These are phyloP conservation scores for Epistrophella euchroma DNA, from an alignment of 2,888 invertebrate species.

Conservation along the genomic window DNA sequence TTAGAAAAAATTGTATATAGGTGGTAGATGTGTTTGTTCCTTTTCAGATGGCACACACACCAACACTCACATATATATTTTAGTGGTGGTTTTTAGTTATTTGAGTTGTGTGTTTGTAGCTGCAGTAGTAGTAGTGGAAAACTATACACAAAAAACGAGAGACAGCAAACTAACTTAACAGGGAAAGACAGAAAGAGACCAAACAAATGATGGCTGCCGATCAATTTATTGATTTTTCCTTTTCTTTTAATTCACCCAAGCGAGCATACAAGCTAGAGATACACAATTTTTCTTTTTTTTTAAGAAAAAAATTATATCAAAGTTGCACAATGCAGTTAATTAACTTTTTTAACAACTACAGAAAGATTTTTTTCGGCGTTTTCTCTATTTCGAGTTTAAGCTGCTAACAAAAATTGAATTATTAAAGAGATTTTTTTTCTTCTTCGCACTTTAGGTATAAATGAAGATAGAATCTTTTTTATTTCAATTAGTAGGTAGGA, in stretches of 20 bases:
- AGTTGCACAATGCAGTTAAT: conserved; percentile 66
- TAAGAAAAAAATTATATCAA: conserved; percentile 37
- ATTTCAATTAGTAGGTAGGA: conserved; percentile 4
- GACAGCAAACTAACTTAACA: conserved; percentile 40
- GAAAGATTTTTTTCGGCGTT: conserved; percentile 14
- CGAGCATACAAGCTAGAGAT: conserved; percentile 49
- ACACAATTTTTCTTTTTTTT: conserved; percentile 66
- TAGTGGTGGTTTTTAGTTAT: conserved; percentile 23
- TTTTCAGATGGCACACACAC: neutral
- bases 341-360: conserved; percentile 30
- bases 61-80: conserved; percentile 15
- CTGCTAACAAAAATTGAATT: conserved; percentile 26
- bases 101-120: neutral
- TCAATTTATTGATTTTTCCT: conserved; percentile 77
- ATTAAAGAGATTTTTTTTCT: conserved; percentile 14
- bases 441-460: conserved; percentile 18
- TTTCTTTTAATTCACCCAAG: conserved; percentile 47
- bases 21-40: conserved; percentile 28
- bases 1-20: conserved; percentile 12
- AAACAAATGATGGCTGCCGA: conserved; percentile 74
- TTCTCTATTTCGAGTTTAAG: neutral
- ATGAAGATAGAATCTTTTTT: conserved; percentile 11
- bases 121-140: conserved; percentile 27
- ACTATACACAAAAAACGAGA: conserved; percentile 44
- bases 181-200: conserved; percentile 61